phyloP scores from a whole-genome alignment of 2,888 invertebrate genomes.

The Cryptocephalus primarius region DNA sequence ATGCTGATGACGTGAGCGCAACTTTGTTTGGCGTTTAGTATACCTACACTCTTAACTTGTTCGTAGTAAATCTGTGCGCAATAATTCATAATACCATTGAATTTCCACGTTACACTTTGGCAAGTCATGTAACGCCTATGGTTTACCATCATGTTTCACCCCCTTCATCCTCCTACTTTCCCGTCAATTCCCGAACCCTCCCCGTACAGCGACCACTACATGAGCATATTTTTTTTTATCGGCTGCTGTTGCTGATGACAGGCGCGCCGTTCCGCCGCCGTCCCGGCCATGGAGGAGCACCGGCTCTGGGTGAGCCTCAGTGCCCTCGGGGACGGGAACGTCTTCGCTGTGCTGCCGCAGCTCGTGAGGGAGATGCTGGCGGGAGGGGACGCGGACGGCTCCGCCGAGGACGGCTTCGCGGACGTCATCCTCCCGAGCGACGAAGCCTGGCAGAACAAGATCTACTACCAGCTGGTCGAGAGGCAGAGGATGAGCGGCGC shows the following conservation, averaged over 20 bases:
- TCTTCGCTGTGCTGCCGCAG: conserved; percentile 56
- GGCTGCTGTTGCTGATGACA: not conserved
- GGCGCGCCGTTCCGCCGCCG: conserved; percentile 5
- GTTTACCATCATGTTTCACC: too few species aligned
- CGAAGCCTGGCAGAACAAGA: conserved; percentile 53
- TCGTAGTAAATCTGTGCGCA: too few species aligned
- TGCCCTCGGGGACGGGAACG: conserved; percentile 45
- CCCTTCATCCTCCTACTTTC: too few species aligned
- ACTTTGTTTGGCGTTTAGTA: too few species aligned
- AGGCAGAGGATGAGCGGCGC: conserved; percentile 45
- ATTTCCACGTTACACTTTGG: too few species aligned
- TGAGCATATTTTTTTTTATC: too few species aligned
- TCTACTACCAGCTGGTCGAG: conserved; percentile 57
- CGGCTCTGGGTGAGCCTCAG: conserved; percentile 46
- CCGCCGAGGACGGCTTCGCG: conserved; percentile 18
- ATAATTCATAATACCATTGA: too few species aligned
- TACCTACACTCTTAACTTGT: too few species aligned
- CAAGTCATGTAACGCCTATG: too few species aligned
- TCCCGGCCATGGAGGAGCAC: conserved; percentile 18
- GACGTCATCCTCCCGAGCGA: conserved; percentile 58
- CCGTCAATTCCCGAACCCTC: not conserved
- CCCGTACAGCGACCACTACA: not conserved
- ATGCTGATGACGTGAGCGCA: too few species aligned
- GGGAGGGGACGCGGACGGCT: conserved; percentile 12
- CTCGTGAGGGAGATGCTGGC: conserved; percentile 50